Base-by-base conservation (phyloP, 1,140 invertebrate species). In the Bathynomus jamesi region DNA sequence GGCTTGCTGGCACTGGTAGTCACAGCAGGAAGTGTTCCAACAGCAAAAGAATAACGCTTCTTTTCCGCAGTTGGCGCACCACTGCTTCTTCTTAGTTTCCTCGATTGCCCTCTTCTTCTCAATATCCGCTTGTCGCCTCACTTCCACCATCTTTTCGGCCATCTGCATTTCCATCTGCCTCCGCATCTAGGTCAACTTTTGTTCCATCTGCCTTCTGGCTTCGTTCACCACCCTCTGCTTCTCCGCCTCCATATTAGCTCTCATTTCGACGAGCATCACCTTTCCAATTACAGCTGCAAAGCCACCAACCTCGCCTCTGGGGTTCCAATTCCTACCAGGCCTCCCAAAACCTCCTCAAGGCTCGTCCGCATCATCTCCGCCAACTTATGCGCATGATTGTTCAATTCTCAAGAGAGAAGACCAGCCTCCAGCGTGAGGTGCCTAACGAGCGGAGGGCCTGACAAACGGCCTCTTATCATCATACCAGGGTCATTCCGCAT, bases 21-120 rank as follows among this genome's bases (percentile, higher is more conserved):
- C 90, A 82, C 94, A 96, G 80, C 96, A 96, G 32, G 92, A 89
- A 0, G 94, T 95, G 82, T 95, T 96, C 93, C 93, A 96, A 79
- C 94, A 96, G 79, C 94, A 96, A 82, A 94, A 95, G 80, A 93
- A 93, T 74, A 92, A 87, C 0, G 93, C 91, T 82, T 95, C 92
- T 74, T 91, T 89, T 61, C 86, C 87, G 83, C 94, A 96, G 78
- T 87, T 86, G 0, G 91, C 88, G 81, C 94, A 96, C 94, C 94
- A 94, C 79, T 92, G 90, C 80, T 92, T 92, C 31, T 85, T 86
- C 82, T 94, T 94, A 0, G 88, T 86, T 74, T 91, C 90, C 64
- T 89, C 87, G 1, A 93, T 83, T n/a, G 86, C 85, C 40, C 86
- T 85, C 71, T 87, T 79, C 62, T 87, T 85, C 65, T 92, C 89